Percentiles rank a stretch among this genome's conserved stretches.
These are phyloP conservation scores for Harpagifer antarcticus DNA, from an alignment of 2,797 vertebrate genomes.

Conservation along the genomic window DNA sequence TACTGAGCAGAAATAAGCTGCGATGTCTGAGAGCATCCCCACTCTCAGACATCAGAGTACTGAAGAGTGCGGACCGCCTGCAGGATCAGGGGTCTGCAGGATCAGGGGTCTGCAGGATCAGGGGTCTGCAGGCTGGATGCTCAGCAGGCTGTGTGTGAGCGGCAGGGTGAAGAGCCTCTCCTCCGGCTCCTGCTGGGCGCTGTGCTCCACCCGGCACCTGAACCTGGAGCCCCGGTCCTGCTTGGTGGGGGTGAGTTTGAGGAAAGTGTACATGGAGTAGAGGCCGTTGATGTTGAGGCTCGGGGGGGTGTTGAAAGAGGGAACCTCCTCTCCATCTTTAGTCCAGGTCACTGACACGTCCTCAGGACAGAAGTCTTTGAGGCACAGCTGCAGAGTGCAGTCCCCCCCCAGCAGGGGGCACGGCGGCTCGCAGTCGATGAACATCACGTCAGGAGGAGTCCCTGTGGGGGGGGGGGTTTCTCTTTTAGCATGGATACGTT, in stretches of 20 bases:
- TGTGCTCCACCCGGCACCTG: conserved; percentile 54
- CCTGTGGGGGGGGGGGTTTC: conserved; percentile 35
- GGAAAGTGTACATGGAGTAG: conserved; percentile 76
- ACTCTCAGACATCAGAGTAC: neutral
- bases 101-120: no score
- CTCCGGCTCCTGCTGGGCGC: conserved; percentile 58
- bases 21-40: neutral
- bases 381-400: conserved; percentile 69
- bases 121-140: no score
- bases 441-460: conserved; percentile 72
- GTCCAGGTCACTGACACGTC: conserved; percentile 71
- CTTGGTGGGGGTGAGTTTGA: conserved; percentile 55
- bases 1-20: no score
- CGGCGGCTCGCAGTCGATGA: conserved; percentile 71
- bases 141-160: conserved; percentile 2
- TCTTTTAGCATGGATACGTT: no score
- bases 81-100: no score
- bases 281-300: conserved; percentile 69
- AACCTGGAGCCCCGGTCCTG: conserved; percentile 20
- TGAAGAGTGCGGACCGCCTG: no score
- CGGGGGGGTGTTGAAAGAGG: conserved; percentile 63
- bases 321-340: conserved; percentile 52
- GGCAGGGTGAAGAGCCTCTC: conserved; percentile 60
- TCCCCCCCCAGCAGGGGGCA: conserved; percentile 53
- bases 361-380: conserved; percentile 76